Percentiles rank a stretch among this genome's conserved stretches.
Evolutionary conservation across 2,113 vertebrate species (phyloP).

Genomic region (Hippocampus guttulatus): DNA sequence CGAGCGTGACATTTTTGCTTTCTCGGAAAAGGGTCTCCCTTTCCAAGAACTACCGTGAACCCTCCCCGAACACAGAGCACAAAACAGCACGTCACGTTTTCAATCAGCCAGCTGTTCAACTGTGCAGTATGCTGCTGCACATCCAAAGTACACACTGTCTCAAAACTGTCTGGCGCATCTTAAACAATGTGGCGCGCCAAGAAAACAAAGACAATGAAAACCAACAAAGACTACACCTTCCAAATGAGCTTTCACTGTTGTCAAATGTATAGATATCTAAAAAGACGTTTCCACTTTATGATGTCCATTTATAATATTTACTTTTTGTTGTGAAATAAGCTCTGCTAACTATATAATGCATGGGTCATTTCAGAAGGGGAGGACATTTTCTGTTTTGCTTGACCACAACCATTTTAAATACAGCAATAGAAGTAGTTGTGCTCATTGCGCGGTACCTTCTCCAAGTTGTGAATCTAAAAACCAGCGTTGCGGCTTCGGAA

Average conservation of each 20-base stretch:
- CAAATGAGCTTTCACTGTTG: not conserved
- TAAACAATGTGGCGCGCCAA: not conserved
- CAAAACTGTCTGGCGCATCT: not conserved
- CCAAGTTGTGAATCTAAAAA: no score
- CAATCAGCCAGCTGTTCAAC: slow-evolving; percentile 16
- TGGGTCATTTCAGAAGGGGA: no score
- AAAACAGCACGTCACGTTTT: slow-evolving; percentile 4
- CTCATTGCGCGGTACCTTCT: no score
- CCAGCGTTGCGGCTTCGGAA: no score
- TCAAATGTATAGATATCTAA: not conserved
- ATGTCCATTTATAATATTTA: not conserved
- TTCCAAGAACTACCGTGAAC: not conserved
- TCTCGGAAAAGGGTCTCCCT: slow-evolving; percentile 31
- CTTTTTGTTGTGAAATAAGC: no score
- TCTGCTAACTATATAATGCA: no score
- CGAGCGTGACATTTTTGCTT: slow-evolving; percentile 10
- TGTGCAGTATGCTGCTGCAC: slow-evolving; percentile 1
- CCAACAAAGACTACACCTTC: not conserved
- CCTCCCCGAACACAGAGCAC: not conserved
- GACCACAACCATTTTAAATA: no score
- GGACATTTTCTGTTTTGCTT: no score
- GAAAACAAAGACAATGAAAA: slow-evolving; percentile 1
- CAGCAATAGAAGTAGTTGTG: no score
- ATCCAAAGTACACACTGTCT: not conserved
- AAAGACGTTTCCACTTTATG: not conserved